A percentile compares a stretch with the other conserved stretches of the same genome.
Conservation (phyloP, 1,140 invertebrate species). For the Sitophilus oryzae region DNA sequence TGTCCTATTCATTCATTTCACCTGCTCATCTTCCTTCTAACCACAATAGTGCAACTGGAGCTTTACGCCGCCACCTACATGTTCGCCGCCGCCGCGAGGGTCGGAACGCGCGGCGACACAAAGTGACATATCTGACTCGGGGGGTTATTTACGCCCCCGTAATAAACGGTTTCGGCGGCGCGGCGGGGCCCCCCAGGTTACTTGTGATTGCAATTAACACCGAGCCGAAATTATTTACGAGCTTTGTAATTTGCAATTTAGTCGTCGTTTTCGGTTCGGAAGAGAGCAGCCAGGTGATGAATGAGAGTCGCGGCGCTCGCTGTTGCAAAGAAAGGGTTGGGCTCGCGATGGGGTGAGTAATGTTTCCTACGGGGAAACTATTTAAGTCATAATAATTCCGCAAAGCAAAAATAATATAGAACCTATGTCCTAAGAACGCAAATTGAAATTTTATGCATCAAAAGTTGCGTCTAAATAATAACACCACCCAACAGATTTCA, state of each 20-base stretch:
- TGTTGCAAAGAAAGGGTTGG: slow-evolving; percentile 6
- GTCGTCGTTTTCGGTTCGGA: slow-evolving; percentile 26
- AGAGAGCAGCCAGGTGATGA: slow-evolving; percentile 18
- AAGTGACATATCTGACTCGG: slow-evolving; percentile 24
- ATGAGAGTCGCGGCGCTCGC: slow-evolving; percentile 16
- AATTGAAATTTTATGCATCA: no score
- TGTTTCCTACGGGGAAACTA: no score
- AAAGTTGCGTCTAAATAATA: no score
- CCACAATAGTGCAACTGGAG: background rate
- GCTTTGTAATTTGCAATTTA: slow-evolving; percentile 29
- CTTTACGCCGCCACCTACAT: background rate
- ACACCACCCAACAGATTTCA: no score
- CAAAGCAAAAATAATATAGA: no score
- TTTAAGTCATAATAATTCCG: no score
- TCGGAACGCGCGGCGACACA: no score
- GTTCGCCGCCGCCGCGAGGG: background rate
- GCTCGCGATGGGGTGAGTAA: no score
- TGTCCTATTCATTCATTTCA: background rate
- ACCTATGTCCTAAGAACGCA: no score
- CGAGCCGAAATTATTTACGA: slow-evolving; percentile 27
- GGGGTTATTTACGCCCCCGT: slow-evolving; percentile 24
- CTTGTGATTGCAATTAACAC: slow-evolving; percentile 29
- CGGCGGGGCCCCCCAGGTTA: slow-evolving; percentile 26
- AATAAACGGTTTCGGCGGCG: slow-evolving; percentile 22
- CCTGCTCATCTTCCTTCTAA: background rate